phyloP scores from a whole-genome alignment of 2,113 vertebrate genomes.

The Gnathonemus echidnorhynchus region DNA sequence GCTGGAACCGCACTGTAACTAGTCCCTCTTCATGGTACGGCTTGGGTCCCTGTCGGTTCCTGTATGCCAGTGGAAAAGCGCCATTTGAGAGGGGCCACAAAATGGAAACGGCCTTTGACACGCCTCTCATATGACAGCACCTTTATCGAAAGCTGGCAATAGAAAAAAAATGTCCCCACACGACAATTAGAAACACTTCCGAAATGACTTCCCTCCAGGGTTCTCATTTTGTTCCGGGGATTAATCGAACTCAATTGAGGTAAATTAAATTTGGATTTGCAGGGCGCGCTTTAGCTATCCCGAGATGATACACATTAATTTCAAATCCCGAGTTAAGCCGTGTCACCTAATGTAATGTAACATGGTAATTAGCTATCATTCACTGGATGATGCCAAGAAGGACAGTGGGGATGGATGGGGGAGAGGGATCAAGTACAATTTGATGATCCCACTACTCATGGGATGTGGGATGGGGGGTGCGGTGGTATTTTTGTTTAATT shows the following conservation, averaged over 20 bases:
- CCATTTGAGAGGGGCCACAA: neutral
- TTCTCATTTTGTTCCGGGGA: neutral
- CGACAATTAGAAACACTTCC: neutral
- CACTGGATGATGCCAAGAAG: neutral
- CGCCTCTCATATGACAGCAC: neutral
- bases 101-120: neutral
- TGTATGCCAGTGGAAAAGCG: neutral
- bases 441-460: neutral
- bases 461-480: neutral
- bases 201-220: neutral
- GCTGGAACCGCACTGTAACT: neutral
- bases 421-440: neutral
- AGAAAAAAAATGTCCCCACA: neutral
- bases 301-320: neutral
- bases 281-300: neutral
- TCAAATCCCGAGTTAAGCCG: neutral
- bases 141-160: neutral
- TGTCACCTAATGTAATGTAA: neutral
- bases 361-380: neutral
- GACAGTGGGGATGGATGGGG: neutral
- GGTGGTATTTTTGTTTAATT: neutral
- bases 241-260: neutral
- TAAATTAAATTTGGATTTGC: neutral
- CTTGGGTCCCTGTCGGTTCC: neutral
- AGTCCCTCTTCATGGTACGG: too few species aligned